Evolutionary conservation across 2,888 invertebrate genomes (phyloP).

Genomic region (Acrobasis repandana): DNA sequence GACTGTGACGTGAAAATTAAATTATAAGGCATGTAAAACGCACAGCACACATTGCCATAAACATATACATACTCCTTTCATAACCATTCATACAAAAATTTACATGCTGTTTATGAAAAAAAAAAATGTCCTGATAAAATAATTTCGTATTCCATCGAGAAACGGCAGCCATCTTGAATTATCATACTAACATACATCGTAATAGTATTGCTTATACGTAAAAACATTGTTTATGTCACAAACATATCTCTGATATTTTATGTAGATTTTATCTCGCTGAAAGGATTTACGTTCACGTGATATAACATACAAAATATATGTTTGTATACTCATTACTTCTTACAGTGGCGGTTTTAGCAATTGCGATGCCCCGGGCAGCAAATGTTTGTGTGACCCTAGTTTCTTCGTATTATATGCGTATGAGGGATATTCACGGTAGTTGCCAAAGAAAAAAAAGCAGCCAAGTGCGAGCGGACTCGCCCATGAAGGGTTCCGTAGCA

Average conservation of each 20-base stretch:
- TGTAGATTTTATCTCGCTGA: background rate
- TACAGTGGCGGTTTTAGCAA: background rate
- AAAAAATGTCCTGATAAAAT: background rate
- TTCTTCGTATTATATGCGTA: too few relatives aligned
- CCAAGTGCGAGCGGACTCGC: too few relatives aligned
- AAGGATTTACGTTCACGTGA: slow-evolving; percentile 12
- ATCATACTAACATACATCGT: slow-evolving; percentile 8
- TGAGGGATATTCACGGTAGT: too few relatives aligned
- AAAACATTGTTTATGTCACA: slow-evolving; percentile 8
- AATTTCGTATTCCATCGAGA: background rate
- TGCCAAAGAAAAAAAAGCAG: too few relatives aligned
- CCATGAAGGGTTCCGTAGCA: too few relatives aligned
- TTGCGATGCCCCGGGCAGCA: too few relatives aligned
- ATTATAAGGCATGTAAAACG: too few relatives aligned
- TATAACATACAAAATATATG: background rate
- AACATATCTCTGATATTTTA: slow-evolving; percentile 5
- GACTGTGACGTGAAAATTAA: too few relatives aligned
- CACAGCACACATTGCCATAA: too few relatives aligned
- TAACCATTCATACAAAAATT: background rate
- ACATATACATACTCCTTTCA: too few relatives aligned
- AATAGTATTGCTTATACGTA: background rate
- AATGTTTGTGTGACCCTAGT: too few relatives aligned
- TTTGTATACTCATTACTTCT: background rate
- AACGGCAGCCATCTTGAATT: slow-evolving; percentile 9
- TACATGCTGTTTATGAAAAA: background rate